Evolutionary conservation across 2,113 vertebrate species (phyloP).

Genomic region (Recurvirostra avosetta): DNA sequence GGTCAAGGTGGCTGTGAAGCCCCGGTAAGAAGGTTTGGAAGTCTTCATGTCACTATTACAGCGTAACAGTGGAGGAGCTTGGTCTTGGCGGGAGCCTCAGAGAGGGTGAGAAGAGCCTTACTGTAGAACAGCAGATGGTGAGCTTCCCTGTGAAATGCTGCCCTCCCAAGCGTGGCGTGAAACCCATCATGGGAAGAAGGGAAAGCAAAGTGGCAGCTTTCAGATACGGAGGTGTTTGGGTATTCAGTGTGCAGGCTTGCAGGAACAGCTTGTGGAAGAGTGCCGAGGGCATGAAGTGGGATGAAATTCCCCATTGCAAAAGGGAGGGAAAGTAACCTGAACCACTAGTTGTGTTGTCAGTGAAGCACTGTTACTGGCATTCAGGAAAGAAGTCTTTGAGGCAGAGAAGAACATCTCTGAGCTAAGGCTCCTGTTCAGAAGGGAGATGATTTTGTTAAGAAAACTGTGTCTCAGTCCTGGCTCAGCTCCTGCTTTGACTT

Average conservation of each 20-base stretch:
- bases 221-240: background rate
- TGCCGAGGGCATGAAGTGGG: fast-evolving
- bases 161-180: background rate
- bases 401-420: background rate
- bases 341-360: background rate
- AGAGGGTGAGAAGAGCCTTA: background rate
- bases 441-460: background rate
- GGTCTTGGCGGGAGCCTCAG: background rate
- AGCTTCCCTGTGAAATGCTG: background rate
- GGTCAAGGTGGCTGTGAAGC: background rate
- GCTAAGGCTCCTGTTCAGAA: background rate
- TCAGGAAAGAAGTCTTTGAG: background rate
- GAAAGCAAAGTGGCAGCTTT: background rate
- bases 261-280: background rate
- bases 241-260: background rate
- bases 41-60: background rate
- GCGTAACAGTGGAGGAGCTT: background rate
- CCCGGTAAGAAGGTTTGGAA: background rate
- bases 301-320: background rate
- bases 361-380: background rate
- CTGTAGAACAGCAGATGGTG: background rate
- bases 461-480: background rate
- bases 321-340: background rate
- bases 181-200: fast-evolving
- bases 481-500: background rate